Percentiles rank a stretch among this genome's conserved stretches.
These are phyloP conservation scores for Neosilurus hyrtlii DNA, from an alignment of 2,797 vertebrate genomes.

Conservation along the genomic window DNA sequence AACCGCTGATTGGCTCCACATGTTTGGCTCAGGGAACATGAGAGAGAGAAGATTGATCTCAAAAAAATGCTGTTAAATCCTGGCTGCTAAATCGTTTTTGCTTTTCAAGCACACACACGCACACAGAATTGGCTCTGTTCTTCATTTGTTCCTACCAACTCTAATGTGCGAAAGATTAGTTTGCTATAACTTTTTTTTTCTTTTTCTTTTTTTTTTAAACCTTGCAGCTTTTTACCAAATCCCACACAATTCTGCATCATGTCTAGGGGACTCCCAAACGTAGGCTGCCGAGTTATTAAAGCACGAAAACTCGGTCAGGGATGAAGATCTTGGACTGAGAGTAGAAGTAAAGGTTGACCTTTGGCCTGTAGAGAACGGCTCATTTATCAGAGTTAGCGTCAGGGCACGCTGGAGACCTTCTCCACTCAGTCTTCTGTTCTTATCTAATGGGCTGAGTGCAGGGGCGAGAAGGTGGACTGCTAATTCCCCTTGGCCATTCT, in stretches of 20 bases:
- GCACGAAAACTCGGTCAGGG: slow-evolving; percentile 42
- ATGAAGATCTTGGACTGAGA: slow-evolving; percentile 48
- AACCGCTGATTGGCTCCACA: slow-evolving; percentile 70
- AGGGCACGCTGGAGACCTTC: slow-evolving; percentile 47
- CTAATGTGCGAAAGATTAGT: slow-evolving; percentile 43
- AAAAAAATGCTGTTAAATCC: slow-evolving; percentile 51
- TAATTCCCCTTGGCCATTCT: slow-evolving; percentile 27
- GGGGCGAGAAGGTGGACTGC: slow-evolving; percentile 36
- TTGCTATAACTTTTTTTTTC: slow-evolving; percentile 8
- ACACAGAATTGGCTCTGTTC: slow-evolving; percentile 25
- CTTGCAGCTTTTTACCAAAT: slow-evolving; percentile 1
- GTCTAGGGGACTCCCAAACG: slow-evolving; percentile 31
- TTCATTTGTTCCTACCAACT: slow-evolving; percentile 4
- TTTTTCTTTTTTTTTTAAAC: background rate
- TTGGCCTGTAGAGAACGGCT: slow-evolving; percentile 49
- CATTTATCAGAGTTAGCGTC: slow-evolving; percentile 55
- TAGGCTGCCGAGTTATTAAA: slow-evolving; percentile 54
- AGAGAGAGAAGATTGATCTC: slow-evolving; percentile 63
- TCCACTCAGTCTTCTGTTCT: slow-evolving; percentile 46
- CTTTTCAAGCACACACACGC: slow-evolving; percentile 19
- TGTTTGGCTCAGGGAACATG: slow-evolving; percentile 63
- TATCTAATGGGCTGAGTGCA: slow-evolving; percentile 53
- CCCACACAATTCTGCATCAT: slow-evolving; percentile 29
- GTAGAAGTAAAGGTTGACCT: slow-evolving; percentile 58
- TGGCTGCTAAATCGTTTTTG: slow-evolving; percentile 39